phyloP scores from a whole-genome alignment of 1,140 invertebrate species.

The Conus betulinus region DNA sequence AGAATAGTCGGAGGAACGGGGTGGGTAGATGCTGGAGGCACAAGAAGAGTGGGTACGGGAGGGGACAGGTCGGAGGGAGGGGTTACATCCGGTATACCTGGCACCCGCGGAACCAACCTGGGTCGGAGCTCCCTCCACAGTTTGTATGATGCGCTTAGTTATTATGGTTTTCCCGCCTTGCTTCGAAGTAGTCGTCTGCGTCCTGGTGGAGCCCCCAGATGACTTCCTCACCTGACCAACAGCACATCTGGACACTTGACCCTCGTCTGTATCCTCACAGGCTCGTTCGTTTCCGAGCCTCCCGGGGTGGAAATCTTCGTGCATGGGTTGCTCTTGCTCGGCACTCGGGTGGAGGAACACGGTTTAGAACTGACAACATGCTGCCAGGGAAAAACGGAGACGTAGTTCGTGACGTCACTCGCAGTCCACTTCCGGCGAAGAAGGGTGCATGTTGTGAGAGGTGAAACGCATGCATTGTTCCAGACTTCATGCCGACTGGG shows the following conservation, averaged over 20 bases:
- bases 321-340: neutral
- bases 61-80: neutral
- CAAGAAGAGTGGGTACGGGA: neutral
- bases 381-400: neutral
- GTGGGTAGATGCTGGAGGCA: neutral
- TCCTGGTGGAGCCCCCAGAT: neutral
- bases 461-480: neutral
- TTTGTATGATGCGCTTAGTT: neutral
- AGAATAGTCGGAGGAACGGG: neutral
- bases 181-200: neutral
- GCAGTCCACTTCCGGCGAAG: neutral
- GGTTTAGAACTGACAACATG: neutral
- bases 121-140: neutral
- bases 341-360: neutral
- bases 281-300: too few relatives aligned
- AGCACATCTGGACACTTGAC: neutral
- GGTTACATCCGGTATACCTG: neutral
- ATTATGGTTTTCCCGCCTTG: slow-evolving; percentile 12
- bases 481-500: neutral
- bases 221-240: neutral
- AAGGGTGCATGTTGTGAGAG: neutral
- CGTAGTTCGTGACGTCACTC: neutral
- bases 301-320: neutral
- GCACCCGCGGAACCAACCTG: neutral
- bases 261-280: neutral